Conservation (phyloP, 2,888 invertebrate species). For the Salpingus planirostris region DNA sequence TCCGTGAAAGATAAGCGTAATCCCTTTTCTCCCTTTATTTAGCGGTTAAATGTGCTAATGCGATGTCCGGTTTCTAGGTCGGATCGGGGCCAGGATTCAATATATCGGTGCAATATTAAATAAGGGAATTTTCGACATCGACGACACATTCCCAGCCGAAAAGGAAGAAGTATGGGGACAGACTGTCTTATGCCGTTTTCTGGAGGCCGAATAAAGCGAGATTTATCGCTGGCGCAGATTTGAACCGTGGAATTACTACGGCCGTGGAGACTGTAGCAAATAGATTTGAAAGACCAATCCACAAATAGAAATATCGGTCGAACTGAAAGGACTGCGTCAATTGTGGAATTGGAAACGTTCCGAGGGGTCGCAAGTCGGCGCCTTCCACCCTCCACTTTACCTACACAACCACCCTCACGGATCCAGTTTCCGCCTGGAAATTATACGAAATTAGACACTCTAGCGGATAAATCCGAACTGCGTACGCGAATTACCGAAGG, state of each 20-base stretch:
- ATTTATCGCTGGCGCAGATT: slow-evolving; percentile 34
- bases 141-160: slow-evolving; percentile 10
- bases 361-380: slow-evolving; percentile 8
- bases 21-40: too few relatives aligned
- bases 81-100: slow-evolving; percentile 6
- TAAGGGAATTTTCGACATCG: too few relatives aligned
- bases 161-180: slow-evolving; percentile 10
- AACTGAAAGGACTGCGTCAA: slow-evolving; percentile 29
- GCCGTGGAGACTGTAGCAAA: slow-evolving; percentile 33
- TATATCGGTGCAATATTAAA: slow-evolving; percentile 13
- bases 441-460: too few relatives aligned
- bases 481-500: too few relatives aligned
- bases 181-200: slow-evolving; percentile 13
- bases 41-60: slow-evolving; percentile 9
- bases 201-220: slow-evolving; percentile 30
- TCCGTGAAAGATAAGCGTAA: too few relatives aligned
- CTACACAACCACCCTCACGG: too few relatives aligned
- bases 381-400: too few relatives aligned
- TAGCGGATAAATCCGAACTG: too few relatives aligned
- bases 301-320: slow-evolving; percentile 35
- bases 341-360: slow-evolving; percentile 17
- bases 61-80: too few relatives aligned
- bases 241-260: slow-evolving; percentile 35
- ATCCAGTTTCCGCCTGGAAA: too few relatives aligned
- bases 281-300: slow-evolving; percentile 33